phyloP scores from a whole-genome alignment of 2,797 vertebrate genomes.

The Huso huso region DNA sequence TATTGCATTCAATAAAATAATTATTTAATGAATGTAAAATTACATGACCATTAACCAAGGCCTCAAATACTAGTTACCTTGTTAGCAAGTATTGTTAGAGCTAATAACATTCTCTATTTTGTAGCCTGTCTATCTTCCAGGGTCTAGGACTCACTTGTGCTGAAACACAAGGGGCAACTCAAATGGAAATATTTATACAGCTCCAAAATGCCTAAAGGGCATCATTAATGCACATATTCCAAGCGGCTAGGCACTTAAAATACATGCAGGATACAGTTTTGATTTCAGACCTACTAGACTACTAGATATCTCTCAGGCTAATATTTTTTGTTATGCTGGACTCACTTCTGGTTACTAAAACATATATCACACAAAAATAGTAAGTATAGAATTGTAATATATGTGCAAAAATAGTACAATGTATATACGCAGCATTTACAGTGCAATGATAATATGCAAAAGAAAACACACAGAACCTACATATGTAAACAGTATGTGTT shows the following conservation, averaged over 20 bases:
- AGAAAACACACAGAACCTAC: too few relatives aligned
- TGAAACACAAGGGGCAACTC: slow-evolving; percentile 38
- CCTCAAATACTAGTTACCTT: slow-evolving; percentile 46
- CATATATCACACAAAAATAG: slow-evolving; percentile 16
- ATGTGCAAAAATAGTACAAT: too few relatives aligned
- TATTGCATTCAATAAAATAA: slow-evolving; percentile 19
- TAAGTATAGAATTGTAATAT: neutral
- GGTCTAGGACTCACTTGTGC: slow-evolving; percentile 29
- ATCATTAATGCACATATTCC: slow-evolving; percentile 54
- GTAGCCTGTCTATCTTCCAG: slow-evolving; percentile 31
- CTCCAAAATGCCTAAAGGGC: slow-evolving; percentile 49
- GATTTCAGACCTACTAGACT: slow-evolving; percentile 28
- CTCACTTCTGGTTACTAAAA: slow-evolving; percentile 32
- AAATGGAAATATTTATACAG: slow-evolving; percentile 46
- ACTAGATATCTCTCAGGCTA: slow-evolving; percentile 38
- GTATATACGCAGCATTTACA: too few relatives aligned
- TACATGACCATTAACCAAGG: slow-evolving; percentile 37
- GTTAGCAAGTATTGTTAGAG: slow-evolving; percentile 47
- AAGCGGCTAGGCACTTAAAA: slow-evolving; percentile 42
- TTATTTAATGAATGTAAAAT: slow-evolving; percentile 38
- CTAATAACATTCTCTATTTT: slow-evolving; percentile 44
- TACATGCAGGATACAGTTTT: slow-evolving; percentile 48
- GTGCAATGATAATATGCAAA: too few relatives aligned
- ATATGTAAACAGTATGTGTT: neutral
- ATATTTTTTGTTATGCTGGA: slow-evolving; percentile 37